A percentile compares a stretch with the other conserved stretches of the same genome.
phyloP scores from a whole-genome alignment of 2,888 invertebrate species.

The Falcaria lacertinaria region DNA sequence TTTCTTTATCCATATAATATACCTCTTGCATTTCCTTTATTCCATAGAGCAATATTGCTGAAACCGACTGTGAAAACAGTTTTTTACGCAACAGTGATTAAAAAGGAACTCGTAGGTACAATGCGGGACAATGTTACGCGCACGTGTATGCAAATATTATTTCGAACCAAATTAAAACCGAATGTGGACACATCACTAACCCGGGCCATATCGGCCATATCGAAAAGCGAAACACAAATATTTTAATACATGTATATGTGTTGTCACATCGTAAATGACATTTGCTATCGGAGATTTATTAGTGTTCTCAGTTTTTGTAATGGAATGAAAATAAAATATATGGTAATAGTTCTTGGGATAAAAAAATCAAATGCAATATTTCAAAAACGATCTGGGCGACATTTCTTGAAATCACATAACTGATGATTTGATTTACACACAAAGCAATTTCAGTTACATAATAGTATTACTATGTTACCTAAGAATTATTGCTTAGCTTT shows the following conservation, averaged over 20 bases:
- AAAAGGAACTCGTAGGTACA: slow-evolving; percentile 31
- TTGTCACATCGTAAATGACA: neutral
- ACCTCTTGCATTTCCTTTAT: neutral
- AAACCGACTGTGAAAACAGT: slow-evolving; percentile 44
- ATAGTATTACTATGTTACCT: too few relatives aligned
- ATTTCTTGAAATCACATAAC: too few relatives aligned
- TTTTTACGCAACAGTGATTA: slow-evolving; percentile 27
- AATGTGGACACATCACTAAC: slow-evolving; percentile 1
- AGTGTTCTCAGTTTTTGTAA: too few relatives aligned
- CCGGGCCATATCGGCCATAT: neutral
- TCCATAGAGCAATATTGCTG: slow-evolving; percentile 31
- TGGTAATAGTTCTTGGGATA: too few relatives aligned
- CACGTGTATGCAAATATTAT: slow-evolving; percentile 5
- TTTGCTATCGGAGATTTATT: neutral
- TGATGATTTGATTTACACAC: too few relatives aligned
- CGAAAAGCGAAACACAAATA: neutral
- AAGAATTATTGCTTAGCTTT: too few relatives aligned
- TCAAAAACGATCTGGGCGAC: too few relatives aligned
- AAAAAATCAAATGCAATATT: too few relatives aligned
- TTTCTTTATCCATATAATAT: neutral
- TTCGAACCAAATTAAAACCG: slow-evolving; percentile 1
- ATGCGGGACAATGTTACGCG: slow-evolving; percentile 21
- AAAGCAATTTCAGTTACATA: too few relatives aligned
- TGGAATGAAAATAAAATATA: too few relatives aligned
- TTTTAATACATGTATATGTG: neutral